Evolutionary conservation across 2,888 invertebrate species (phyloP).

Genomic region (Physocephala rufipes): DNA sequence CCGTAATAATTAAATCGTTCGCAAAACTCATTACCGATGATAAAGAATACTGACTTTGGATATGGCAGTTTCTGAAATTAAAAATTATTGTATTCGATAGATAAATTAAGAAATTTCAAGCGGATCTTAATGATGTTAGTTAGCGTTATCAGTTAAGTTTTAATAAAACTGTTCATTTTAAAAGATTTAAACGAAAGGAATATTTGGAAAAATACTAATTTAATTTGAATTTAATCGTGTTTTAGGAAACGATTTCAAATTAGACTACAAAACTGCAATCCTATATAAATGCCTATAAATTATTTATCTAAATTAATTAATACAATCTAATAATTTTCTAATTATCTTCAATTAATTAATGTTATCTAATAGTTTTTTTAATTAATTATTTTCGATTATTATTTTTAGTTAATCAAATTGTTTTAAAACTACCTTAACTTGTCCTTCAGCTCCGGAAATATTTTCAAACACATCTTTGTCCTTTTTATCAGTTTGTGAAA

Average conservation of each 20-base stretch:
- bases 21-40: slow-evolving; percentile 93
- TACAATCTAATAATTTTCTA: too few relatives aligned
- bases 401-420: not conserved
- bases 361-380: too few relatives aligned
- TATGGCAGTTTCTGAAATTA: slow-evolving; percentile 60
- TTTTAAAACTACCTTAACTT: slow-evolving; percentile 52
- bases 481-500: slow-evolving; percentile 10
- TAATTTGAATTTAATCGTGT: not conserved
- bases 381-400: not conserved
- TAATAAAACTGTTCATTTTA: not conserved
- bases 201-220: too few relatives aligned
- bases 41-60: slow-evolving; percentile 87
- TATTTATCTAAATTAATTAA: too few relatives aligned
- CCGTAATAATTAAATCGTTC: slow-evolving; percentile 96
- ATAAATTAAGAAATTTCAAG: not conserved
- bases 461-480: slow-evolving; percentile 35
- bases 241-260: not conserved
- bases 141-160: too few relatives aligned
- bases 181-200: too few relatives aligned
- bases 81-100: not conserved
- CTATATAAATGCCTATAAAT: too few relatives aligned
- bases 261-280: not conserved
- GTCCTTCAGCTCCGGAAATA: slow-evolving; percentile 57
- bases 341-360: too few relatives aligned
- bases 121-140: too few relatives aligned